Conservation (phyloP, 2,797 vertebrate species). For the Helarctos malayanus region DNA sequence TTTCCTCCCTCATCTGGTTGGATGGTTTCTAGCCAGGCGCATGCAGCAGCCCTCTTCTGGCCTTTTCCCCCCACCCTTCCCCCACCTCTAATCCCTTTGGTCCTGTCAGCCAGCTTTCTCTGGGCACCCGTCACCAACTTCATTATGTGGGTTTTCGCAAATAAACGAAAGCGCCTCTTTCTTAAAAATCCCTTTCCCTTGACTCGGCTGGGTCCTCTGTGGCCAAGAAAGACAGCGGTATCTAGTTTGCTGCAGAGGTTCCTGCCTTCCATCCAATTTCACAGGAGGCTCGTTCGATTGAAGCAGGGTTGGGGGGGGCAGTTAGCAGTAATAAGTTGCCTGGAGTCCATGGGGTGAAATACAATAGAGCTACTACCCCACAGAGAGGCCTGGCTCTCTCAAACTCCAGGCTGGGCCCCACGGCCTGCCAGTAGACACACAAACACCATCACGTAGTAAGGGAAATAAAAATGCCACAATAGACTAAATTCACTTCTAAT, state of each 20-base stretch:
- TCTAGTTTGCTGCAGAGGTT: conserved; percentile 45
- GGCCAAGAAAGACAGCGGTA: conserved; percentile 36
- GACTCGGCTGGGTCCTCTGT: conserved; percentile 29
- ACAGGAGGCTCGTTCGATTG: conserved; percentile 39
- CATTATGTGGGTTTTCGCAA: conserved; percentile 53
- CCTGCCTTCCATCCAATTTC: conserved; percentile 67
- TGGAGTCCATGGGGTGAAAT: background rate
- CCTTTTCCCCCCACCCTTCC: background rate
- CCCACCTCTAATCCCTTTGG: conserved; percentile 15
- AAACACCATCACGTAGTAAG: background rate
- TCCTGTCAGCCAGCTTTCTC: conserved; percentile 51
- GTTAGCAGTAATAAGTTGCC: conserved; percentile 6
- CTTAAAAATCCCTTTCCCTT: conserved; percentile 47
- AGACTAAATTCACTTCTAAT: conserved; percentile 67
- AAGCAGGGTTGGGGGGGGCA: background rate
- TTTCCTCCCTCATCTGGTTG: background rate
- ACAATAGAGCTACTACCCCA: conserved; percentile 7
- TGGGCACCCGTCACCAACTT: conserved; percentile 47
- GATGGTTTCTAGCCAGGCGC: background rate
- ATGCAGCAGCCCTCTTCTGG: background rate
- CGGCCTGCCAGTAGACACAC: background rate
- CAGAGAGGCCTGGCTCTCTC: background rate
- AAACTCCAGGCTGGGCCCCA: background rate
- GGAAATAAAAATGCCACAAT: conserved; percentile 28
- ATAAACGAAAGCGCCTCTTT: conserved; percentile 64